These are phyloP conservation scores for Alectoris magna DNA, from an alignment of 2,797 vertebrate species.

Conservation along the genomic window DNA sequence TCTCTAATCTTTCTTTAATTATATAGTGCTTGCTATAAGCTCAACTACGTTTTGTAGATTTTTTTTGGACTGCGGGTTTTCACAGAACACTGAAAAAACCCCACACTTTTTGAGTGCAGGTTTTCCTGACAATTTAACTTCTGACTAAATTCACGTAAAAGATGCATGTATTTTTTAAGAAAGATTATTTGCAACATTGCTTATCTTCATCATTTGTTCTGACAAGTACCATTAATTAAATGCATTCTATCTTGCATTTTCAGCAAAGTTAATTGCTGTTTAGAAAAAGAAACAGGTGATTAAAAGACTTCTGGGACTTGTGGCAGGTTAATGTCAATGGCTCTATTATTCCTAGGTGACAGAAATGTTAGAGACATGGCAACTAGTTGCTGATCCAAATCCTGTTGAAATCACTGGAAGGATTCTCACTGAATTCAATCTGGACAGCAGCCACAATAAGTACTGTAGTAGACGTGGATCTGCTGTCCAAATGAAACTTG, in stretches of 20 bases:
- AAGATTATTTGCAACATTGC: background rate
- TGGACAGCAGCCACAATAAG: background rate
- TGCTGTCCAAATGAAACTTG: background rate
- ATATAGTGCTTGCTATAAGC: background rate
- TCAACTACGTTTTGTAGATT: background rate
- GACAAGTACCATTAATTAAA: background rate
- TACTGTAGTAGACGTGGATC: background rate
- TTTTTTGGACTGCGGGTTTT: background rate
- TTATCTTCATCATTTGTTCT: background rate
- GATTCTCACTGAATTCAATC: background rate
- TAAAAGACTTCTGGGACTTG: background rate
- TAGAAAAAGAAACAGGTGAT: background rate
- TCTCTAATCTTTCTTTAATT: background rate
- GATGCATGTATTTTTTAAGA: background rate
- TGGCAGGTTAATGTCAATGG: background rate
- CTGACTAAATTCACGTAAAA: background rate
- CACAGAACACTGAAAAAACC: too few species aligned
- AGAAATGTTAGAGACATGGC: background rate
- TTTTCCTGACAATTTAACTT: background rate
- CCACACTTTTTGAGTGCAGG: too few species aligned
- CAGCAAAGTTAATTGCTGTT: background rate
- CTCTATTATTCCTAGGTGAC: background rate
- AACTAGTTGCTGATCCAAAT: background rate
- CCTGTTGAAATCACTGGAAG: fast-evolving
- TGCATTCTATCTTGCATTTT: background rate